A percentile compares a stretch with the other conserved stretches of the same genome.
Evolutionary conservation across 2,797 vertebrate genomes (phyloP).

Genomic region (Chelon auratus): DNA sequence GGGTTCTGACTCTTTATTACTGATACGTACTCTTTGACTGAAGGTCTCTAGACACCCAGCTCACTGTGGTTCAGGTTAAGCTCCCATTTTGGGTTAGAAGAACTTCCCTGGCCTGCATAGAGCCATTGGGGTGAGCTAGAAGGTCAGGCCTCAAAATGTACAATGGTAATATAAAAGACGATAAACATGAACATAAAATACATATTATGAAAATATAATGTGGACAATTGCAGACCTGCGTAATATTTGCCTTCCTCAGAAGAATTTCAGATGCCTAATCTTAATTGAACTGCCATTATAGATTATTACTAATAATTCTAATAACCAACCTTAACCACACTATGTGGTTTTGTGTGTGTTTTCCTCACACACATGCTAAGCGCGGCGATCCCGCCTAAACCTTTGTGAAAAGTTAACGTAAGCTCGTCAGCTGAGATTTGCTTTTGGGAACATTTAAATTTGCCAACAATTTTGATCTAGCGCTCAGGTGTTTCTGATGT

Average conservation of each 20-base stretch:
- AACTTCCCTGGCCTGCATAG: not conserved
- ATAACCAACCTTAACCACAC: not conserved
- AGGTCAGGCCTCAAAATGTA: not conserved
- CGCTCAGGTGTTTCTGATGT: not conserved
- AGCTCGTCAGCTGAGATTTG: too few species aligned
- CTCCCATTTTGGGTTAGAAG: not conserved
- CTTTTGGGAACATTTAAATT: not conserved
- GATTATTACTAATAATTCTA: too few species aligned
- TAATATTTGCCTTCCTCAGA: conserved; percentile 9
- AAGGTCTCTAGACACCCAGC: conserved; percentile 7
- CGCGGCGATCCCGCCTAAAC: not conserved
- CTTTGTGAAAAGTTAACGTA: not conserved
- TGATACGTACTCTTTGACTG: conserved; percentile 29
- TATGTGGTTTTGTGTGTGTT: too few species aligned
- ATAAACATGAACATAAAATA: too few species aligned
- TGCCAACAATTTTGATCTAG: not conserved
- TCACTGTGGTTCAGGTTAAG: too few species aligned
- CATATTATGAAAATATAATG: too few species aligned
- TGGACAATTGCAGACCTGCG: not conserved
- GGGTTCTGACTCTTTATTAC: conserved; percentile 47
- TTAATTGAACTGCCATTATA: too few species aligned
- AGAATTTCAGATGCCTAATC: not conserved
- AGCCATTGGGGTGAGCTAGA: not conserved
- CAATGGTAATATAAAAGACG: too few species aligned
- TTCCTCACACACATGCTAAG: not conserved